phyloP scores from a whole-genome alignment of 2,113 vertebrate species.

The Nymphicus hollandicus region DNA sequence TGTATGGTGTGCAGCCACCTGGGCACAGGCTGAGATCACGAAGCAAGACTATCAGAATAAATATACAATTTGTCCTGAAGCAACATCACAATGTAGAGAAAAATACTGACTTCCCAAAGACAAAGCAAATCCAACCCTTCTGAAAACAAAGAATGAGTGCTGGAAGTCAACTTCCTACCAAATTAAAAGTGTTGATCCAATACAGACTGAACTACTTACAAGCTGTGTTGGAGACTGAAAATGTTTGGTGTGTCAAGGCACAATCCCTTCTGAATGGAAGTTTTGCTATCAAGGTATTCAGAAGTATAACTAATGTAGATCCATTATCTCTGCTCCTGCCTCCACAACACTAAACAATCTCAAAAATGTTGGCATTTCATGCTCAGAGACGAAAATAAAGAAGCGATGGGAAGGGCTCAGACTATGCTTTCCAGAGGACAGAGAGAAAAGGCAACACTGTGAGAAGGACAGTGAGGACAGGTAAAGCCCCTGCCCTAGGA shows the following conservation, averaged over 20 bases:
- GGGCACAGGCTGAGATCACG: not conserved
- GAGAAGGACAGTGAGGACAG: not conserved
- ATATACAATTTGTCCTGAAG: not conserved
- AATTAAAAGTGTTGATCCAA: not conserved
- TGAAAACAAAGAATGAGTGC: not conserved
- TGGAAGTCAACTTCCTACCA: not conserved
- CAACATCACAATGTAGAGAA: not conserved
- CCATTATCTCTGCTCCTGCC: not conserved
- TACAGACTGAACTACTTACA: not conserved
- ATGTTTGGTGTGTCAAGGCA: not conserved
- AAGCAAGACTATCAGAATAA: not conserved
- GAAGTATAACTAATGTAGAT: not conserved
- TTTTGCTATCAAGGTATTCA: not conserved
- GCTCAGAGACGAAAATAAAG: not conserved
- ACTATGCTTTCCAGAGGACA: not conserved
- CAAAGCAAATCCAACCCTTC: not conserved
- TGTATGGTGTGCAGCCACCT: not conserved
- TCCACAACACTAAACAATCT: not conserved
- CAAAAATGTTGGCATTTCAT: not conserved
- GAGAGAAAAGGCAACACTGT: not conserved
- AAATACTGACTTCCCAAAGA: not conserved
- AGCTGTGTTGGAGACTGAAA: not conserved
- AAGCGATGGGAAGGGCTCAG: fast-evolving
- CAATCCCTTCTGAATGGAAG: not conserved
- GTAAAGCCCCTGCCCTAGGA: not conserved